phyloP scores from a whole-genome alignment of 2,888 invertebrate species.

The Ceratothoa steindachneri region DNA sequence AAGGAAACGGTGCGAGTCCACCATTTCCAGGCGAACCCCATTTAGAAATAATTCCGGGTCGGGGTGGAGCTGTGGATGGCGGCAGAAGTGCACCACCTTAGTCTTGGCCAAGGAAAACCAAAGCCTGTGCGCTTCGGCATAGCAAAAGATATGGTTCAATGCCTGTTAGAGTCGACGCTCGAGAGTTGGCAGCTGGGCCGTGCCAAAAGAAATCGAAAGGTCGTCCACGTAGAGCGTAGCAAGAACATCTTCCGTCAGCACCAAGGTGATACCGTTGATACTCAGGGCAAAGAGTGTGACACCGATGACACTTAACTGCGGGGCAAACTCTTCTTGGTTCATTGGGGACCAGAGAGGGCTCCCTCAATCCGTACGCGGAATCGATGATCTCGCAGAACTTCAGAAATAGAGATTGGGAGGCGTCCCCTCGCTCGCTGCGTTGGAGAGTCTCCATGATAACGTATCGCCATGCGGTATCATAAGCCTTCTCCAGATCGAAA shows the following conservation, averaged over 20 bases:
- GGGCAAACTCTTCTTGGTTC: background rate
- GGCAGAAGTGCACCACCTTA: background rate
- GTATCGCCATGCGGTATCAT: background rate
- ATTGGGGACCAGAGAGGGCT: background rate
- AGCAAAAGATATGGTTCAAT: background rate
- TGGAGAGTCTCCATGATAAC: background rate
- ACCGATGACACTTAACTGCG: background rate
- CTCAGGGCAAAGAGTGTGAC: background rate
- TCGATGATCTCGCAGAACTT: background rate
- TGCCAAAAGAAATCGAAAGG: background rate
- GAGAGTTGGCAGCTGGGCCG: background rate
- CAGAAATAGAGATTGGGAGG: background rate
- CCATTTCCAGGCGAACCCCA: no score
- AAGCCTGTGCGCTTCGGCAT: background rate
- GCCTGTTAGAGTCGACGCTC: background rate
- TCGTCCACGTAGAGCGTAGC: background rate
- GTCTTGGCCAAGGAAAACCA: background rate
- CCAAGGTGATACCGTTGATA: background rate
- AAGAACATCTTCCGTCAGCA: background rate
- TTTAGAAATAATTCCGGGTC: no score
- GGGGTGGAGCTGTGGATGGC: background rate
- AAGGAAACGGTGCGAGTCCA: no score
- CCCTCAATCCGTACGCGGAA: background rate
- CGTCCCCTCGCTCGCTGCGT: no score
- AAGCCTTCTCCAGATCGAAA: background rate